These are phyloP conservation scores for Mechanitis messenoides DNA, from an alignment of 2,888 invertebrate species.

Conservation along the genomic window DNA sequence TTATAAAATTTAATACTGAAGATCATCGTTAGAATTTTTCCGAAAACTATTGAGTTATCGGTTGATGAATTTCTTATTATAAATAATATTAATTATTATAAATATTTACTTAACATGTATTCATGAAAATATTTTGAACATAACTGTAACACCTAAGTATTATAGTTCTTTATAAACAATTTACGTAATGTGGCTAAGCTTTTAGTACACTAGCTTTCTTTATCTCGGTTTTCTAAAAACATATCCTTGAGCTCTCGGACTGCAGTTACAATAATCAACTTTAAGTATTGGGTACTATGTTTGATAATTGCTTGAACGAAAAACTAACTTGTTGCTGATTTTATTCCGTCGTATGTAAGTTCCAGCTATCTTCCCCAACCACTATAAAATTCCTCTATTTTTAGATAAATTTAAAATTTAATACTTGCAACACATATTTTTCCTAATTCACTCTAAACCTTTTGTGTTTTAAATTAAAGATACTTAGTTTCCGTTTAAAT, in stretches of 20 bases:
- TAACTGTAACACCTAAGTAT: neutral
- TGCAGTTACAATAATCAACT: slow-evolving; percentile 36
- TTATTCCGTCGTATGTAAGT: slow-evolving; percentile 56
- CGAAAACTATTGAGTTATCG: no score
- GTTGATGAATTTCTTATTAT: no score
- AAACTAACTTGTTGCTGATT: slow-evolving; percentile 66
- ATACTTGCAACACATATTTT: slow-evolving; percentile 22
- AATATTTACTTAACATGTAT: neutral
- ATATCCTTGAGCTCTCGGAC: slow-evolving; percentile 49
- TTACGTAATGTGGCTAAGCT: slow-evolving; percentile 51
- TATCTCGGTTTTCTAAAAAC: slow-evolving; percentile 42
- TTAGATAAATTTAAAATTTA: slow-evolving; percentile 13
- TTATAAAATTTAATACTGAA: no score
- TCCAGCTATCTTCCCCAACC: slow-evolving; percentile 69
- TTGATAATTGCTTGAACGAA: slow-evolving; percentile 45
- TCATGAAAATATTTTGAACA: neutral
- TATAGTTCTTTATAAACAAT: slow-evolving; percentile 39
- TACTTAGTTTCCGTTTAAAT: neutral
- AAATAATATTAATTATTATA: no score
- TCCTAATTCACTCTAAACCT: neutral
- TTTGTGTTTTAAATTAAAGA: neutral
- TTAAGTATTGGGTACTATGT: slow-evolving; percentile 43
- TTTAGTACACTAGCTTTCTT: slow-evolving; percentile 61
- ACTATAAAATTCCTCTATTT: slow-evolving; percentile 43
- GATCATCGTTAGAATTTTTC: no score